Base-by-base conservation (phyloP, 2,797 vertebrate species). In the Myotis daubentonii region DNA sequence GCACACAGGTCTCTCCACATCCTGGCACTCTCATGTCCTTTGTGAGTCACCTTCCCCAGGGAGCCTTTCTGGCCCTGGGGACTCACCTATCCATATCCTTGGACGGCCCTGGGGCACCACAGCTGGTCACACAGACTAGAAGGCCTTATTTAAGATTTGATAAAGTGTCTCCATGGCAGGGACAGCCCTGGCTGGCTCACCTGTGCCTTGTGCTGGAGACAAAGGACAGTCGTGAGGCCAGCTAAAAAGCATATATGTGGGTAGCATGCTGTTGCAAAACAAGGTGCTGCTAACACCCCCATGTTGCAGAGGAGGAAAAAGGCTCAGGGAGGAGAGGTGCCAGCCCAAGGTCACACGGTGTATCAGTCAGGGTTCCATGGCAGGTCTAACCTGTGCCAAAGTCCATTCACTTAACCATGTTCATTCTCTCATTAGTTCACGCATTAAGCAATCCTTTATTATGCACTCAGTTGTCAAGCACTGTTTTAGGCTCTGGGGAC, bases 181-280 rank as follows among this genome's bases (percentile, higher is more conserved):
- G 25, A 47, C 36, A 12, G 76, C 13, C 33, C 38, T 25, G 47
- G 70, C 74, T 57, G 80, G 57, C 36, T 81, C 83, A 44, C 11
- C 22, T 4, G 47, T 38, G 71, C 23, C 47, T 16, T 33, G 28
- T 17, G 72, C 85, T 81, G 62, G 68, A 49, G 82, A 76, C 33
- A 23, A 0, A 6, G 36, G 23, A 15, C 0, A 10, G n/a, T 23
- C 36, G n/a, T 0, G 15, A 91, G 70, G 44, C 38, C 90, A 81
- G 38, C 76, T 28, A 60, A 20, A 9, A 62, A 68, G 57, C 0
- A 3, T 5, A 28, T 0, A 7, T n/a, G 80, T 0, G 15, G 55
- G 36, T 12, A 12, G 53, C 36, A 17, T 1, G 8, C 15, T 53
- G 1, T 10, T 0, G 47, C n/a, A 51, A 33, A 47, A 51, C 13